Evolutionary conservation across 1,140 invertebrate species (phyloP).

Genomic region (Platorchestia sp.): DNA sequence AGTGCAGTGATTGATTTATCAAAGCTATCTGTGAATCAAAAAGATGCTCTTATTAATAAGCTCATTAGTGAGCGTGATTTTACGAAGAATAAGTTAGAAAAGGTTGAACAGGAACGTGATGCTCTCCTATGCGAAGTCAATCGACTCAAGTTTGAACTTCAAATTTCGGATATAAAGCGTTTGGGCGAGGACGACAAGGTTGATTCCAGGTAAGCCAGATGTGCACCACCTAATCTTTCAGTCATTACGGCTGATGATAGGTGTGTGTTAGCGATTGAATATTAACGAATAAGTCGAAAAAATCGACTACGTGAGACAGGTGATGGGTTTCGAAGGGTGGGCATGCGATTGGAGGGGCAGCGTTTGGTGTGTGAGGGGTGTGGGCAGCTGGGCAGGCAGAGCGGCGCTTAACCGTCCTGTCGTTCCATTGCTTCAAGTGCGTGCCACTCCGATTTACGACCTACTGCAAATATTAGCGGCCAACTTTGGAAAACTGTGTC

Average conservation of each 20-base stretch:
- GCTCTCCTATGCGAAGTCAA: conserved; percentile 69
- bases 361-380: neutral
- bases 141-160: conserved; percentile 69
- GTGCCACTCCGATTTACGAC: neutral
- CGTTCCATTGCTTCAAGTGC: conserved; percentile 6
- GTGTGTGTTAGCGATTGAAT: neutral
- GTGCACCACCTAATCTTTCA: neutral
- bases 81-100: conserved; percentile 68
- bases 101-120: conserved; percentile 69
- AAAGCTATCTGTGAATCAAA: conserved; percentile 60
- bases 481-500: neutral
- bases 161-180: conserved; percentile 70
- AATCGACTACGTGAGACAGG: conserved; percentile 2
- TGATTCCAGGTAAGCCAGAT: conserved; percentile 61
- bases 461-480: neutral
- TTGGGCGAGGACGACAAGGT: conserved; percentile 68
- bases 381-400: neutral
- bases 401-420: neutral
- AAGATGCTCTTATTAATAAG: conserved; percentile 61
- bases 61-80: conserved; percentile 61
- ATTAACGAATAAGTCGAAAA: neutral
- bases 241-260: neutral
- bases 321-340: conserved; percentile 5
- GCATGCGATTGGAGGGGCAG: neutral
- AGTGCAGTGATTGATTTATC: conserved; percentile 52